A percentile compares a stretch with the other conserved stretches of the same genome.
These are phyloP conservation scores for Poeciliopsis turrubarensis DNA, from an alignment of 2,113 vertebrate species.

Conservation along the genomic window DNA sequence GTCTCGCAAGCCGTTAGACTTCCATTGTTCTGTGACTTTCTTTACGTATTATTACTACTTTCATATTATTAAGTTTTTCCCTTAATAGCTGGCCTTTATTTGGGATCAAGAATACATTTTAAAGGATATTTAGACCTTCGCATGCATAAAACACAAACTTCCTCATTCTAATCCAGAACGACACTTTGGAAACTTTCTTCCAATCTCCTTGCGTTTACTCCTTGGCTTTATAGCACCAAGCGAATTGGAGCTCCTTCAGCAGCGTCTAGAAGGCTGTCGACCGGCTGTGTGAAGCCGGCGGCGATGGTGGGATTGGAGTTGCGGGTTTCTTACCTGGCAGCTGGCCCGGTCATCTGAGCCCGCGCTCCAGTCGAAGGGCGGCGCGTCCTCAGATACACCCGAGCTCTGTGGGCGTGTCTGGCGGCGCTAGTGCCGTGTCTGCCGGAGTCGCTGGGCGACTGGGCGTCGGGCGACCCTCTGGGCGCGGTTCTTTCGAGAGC, in stretches of 20 bases:
- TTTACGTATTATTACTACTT: neutral
- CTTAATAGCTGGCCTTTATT: neutral
- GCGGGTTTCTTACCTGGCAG: slow-evolving; percentile 77
- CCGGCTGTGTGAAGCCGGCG: slow-evolving; percentile 2
- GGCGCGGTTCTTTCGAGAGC: neutral
- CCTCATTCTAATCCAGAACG: neutral
- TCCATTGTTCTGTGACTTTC: neutral
- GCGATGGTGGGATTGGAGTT: neutral
- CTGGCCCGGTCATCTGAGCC: slow-evolving; percentile 64
- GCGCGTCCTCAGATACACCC: slow-evolving; percentile 38
- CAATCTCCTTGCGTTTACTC: slow-evolving; percentile 13
- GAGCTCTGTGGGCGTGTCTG: slow-evolving; percentile 60
- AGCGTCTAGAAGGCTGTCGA: slow-evolving; percentile 1
- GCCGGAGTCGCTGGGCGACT: neutral
- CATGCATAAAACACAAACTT: neutral
- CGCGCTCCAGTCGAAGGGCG: slow-evolving; percentile 39
- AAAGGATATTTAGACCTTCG: neutral
- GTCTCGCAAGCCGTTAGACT: neutral
- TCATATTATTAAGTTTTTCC: too few species aligned
- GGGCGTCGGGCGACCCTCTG: slow-evolving; percentile 5
- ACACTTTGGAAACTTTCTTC: neutral
- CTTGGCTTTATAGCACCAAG: slow-evolving; percentile 11
- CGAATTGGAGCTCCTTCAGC: slow-evolving; percentile 25
- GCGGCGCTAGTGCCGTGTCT: slow-evolving; percentile 61
- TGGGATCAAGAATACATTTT: neutral